These are phyloP conservation scores for Phyllotis vaccarum DNA, from an alignment of 2,797 vertebrate species.

Conservation along the genomic window DNA sequence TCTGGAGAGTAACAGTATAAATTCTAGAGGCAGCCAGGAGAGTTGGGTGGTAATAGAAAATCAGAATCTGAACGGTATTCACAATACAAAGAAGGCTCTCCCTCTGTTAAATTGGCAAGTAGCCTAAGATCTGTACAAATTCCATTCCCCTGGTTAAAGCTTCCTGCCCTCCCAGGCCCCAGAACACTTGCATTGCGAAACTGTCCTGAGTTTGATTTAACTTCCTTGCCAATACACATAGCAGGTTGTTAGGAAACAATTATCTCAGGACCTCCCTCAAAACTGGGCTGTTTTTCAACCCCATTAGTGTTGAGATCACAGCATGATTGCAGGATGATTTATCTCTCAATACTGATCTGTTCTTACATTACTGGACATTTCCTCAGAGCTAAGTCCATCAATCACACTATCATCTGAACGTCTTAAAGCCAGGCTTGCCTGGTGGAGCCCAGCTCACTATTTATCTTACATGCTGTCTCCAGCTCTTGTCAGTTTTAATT, in stretches of 20 bases:
- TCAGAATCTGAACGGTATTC: conserved; percentile 16
- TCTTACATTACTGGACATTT: conserved; percentile 76
- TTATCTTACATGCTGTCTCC: conserved; percentile 71
- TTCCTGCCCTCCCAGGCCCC: background rate
- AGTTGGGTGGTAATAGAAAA: background rate
- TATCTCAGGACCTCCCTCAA: conserved; percentile 74
- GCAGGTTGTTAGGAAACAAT: conserved; percentile 74
- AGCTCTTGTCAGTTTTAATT: conserved; percentile 81
- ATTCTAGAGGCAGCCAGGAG: background rate
- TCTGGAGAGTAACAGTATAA: background rate
- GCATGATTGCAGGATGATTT: conserved; percentile 72
- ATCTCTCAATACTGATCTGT: conserved; percentile 76
- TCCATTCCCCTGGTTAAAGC: background rate
- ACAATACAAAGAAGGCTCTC: background rate
- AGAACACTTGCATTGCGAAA: background rate
- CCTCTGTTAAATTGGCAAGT: background rate
- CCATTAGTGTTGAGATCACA: conserved; percentile 74
- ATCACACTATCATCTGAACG: conserved; percentile 65
- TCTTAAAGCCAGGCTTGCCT: background rate
- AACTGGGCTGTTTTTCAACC: conserved; percentile 73
- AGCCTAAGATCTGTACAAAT: conserved; percentile 1
- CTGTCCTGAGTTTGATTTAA: conserved; percentile 61
- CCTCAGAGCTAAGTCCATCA: conserved; percentile 73
- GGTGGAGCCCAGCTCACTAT: conserved; percentile 18
- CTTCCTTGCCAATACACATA: conserved; percentile 61